Percentiles rank a stretch among this genome's conserved stretches.
Conservation (phyloP, 2,113 vertebrate genomes). For the Ageneiosus marmoratus region DNA sequence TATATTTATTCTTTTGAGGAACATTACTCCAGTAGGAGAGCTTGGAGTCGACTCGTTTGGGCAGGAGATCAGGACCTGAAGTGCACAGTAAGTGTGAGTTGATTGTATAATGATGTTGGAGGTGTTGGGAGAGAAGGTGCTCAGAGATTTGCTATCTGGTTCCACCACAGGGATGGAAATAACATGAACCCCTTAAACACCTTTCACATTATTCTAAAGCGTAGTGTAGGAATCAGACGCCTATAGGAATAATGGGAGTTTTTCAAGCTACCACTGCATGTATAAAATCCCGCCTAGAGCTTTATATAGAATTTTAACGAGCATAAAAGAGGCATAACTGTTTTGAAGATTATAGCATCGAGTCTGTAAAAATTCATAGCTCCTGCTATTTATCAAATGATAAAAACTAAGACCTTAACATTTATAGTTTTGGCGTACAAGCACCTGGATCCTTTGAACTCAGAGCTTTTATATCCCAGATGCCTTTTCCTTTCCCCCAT, state of each 20-base stretch:
- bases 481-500: background rate
- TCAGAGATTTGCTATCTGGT: too few relatives aligned
- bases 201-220: background rate
- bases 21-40: too few relatives aligned
- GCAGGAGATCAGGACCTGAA: too few relatives aligned
- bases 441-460: conserved; percentile 1
- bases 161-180: too few relatives aligned
- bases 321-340: background rate
- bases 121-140: too few relatives aligned
- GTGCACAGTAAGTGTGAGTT: too few relatives aligned
- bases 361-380: background rate
- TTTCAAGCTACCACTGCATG: background rate
- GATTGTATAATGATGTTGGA: too few relatives aligned
- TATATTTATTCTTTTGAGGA: too few relatives aligned
- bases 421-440: background rate
- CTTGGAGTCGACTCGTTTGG: too few relatives aligned
- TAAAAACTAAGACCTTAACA: background rate
- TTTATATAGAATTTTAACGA: background rate
- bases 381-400: background rate
- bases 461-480: background rate
- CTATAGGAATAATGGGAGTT: background rate
- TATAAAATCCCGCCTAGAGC: conserved; percentile 22
- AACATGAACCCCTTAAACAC: background rate
- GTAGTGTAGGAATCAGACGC: background rate
- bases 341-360: background rate